phyloP scores from a whole-genome alignment of 2,888 invertebrate species.

The Aporophyla nigra region DNA sequence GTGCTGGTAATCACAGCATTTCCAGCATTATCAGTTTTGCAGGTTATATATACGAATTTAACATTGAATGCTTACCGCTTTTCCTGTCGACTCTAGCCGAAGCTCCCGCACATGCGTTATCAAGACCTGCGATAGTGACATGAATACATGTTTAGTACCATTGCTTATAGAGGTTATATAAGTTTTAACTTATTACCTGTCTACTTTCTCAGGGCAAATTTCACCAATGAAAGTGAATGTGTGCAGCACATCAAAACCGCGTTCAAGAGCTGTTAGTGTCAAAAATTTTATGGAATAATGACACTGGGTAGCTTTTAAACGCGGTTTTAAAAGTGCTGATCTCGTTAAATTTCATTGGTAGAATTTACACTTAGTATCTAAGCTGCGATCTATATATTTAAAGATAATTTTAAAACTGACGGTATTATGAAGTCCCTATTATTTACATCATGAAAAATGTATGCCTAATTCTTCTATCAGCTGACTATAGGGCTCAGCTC shows the following conservation, averaged over 20 bases:
- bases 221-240: background rate
- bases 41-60: background rate
- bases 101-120: conserved; percentile 29
- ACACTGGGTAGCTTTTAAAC: too few relatives aligned
- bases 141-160: background rate
- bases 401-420: background rate
- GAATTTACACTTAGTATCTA: background rate
- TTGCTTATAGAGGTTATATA: background rate
- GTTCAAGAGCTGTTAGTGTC: background rate
- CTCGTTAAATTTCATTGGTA: too few relatives aligned
- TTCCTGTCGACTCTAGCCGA: conserved; percentile 31
- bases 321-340: too few relatives aligned
- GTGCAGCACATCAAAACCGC: background rate
- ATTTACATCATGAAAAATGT: background rate
- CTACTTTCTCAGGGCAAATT: background rate
- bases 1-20: background rate
- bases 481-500: background rate
- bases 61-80: conserved; percentile 27
- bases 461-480: background rate
- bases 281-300: too few relatives aligned
- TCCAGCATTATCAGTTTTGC: background rate
- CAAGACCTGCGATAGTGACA: conserved; percentile 32
- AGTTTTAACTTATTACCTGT: background rate
- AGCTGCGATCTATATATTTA: too few relatives aligned
- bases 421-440: background rate